A percentile compares a stretch with the other conserved stretches of the same genome.
phyloP scores from a whole-genome alignment of 2,113 vertebrate species.

The Lipophrys pholis region DNA sequence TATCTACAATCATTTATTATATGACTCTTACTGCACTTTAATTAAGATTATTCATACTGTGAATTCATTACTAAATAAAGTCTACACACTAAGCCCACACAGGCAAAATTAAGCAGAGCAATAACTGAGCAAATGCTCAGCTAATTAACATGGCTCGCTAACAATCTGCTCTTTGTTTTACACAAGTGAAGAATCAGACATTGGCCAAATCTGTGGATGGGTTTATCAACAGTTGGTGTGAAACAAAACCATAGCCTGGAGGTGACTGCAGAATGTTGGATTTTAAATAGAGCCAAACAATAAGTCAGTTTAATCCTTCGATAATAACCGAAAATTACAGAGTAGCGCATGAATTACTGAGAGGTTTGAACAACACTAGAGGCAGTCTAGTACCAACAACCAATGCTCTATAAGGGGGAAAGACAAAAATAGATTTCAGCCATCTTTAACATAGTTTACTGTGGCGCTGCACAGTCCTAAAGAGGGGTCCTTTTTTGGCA shows the following conservation, averaged over 20 bases:
- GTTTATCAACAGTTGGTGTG: neutral
- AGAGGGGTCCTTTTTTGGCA: no score
- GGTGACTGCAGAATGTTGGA: neutral
- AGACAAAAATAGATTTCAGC: neutral
- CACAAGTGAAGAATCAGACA: neutral
- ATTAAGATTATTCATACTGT: neutral
- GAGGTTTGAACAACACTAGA: neutral
- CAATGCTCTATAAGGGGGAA: neutral
- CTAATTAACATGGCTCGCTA: constrained; percentile 25
- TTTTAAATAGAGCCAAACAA: constrained; percentile 5
- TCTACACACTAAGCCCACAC: neutral
- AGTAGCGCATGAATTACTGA: no score
- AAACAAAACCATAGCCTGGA: neutral
- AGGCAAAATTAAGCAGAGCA: neutral
- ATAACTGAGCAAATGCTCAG: constrained; percentile 8
- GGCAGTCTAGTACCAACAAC: neutral
- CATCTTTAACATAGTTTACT: neutral
- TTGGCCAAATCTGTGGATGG: neutral
- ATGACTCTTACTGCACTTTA: no score
- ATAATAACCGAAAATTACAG: neutral
- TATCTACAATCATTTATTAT: no score
- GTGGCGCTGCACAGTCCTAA: neutral
- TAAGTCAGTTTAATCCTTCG: neutral
- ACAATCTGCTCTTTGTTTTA: neutral
- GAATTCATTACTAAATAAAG: neutral